Evolutionary conservation across 2,888 invertebrate genomes (phyloP), one percentile per base, ranked within the genome.

Genomic region (Plusia festucae): DNA sequence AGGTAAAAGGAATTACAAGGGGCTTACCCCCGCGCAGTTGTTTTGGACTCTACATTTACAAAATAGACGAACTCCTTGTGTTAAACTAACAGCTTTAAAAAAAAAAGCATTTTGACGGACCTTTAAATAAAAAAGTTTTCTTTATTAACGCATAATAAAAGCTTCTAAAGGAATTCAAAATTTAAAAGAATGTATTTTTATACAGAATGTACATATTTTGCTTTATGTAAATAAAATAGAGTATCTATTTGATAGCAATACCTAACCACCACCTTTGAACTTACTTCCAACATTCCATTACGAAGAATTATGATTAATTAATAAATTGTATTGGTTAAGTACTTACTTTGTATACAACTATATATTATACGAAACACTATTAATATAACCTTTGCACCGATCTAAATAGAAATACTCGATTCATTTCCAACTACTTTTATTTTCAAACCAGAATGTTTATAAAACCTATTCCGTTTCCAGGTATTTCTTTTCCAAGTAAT

Each of bases 1-100:
- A 79, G 81, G 78, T 81, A 78, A 65, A 70, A 68, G 63, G 27
- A 30, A 62, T 55, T 73, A 69, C 40, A 65, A 65, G 61, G 65
- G 53, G 13, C 70, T 55, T 24, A 63, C 46, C 46, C 46, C 24
- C 53, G 49, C 32, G 20, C 56, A 40, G 22, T 24, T 53, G 49
- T 30, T 22, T 32, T 55, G 40, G 52, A 55, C 24, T 51, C 34
- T 9, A 44, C 34, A 16, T 53, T 40, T 56, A 49, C 16, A 16
- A 16, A n/a, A 9, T 49, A 49, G 20, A 49, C 46, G 18, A 9
- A 49, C 46, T 49, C 11, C 40, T 49, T 20, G 18, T 9, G 18
- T 20, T 49, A 20, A 49, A 49, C 46, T 18, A 40, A 40, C n/a
- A 40, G 40, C 40, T n/a, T 51, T 64, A 60, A 3, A 58, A n/a